These are phyloP conservation scores for Trimorus sp. DNA, from an alignment of 2,888 invertebrate species.

Conservation along the genomic window DNA sequence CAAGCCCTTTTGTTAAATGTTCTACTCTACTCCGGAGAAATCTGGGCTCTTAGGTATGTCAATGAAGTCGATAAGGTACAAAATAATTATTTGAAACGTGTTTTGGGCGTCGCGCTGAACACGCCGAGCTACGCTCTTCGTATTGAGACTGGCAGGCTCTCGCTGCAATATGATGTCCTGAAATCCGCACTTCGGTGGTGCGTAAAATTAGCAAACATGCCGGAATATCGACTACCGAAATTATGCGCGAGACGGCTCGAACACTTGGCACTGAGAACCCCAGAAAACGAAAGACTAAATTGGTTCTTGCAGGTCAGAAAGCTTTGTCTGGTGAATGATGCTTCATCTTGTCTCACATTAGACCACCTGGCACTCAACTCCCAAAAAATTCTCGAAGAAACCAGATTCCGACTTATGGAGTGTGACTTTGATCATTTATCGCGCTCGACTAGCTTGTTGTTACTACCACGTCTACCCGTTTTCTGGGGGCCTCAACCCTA, in stretches of 20 bases:
- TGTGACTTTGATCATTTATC: background rate
- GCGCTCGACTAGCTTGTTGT: background rate
- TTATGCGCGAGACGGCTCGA: conserved; percentile 2
- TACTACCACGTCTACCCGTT: conserved; percentile 2
- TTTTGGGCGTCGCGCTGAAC: background rate
- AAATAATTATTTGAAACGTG: background rate
- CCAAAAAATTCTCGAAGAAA: background rate
- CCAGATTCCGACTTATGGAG: background rate
- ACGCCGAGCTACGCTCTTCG: conserved; percentile 7
- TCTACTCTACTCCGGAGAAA: background rate
- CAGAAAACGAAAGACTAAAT: conserved; percentile 3
- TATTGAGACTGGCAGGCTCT: background rate
- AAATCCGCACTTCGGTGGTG: conserved; percentile 8
- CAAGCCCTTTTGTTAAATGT: conserved; percentile 9
- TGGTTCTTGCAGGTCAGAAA: conserved; percentile 15
- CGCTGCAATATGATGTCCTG: conserved; percentile 1
- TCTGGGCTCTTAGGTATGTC: conserved; percentile 6
- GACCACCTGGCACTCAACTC: conserved; percentile 1
- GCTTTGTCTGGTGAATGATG: background rate
- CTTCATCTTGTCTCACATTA: background rate
- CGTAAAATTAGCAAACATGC: conserved; percentile 1
- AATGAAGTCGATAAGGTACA: conserved; percentile 4
- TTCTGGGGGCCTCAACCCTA: conserved; percentile 8
- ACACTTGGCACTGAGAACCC: background rate
- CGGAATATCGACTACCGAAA: conserved; percentile 9